These are phyloP conservation scores for Riptortus pedestris DNA, from an alignment of 1,140 invertebrate species.

Conservation along the genomic window DNA sequence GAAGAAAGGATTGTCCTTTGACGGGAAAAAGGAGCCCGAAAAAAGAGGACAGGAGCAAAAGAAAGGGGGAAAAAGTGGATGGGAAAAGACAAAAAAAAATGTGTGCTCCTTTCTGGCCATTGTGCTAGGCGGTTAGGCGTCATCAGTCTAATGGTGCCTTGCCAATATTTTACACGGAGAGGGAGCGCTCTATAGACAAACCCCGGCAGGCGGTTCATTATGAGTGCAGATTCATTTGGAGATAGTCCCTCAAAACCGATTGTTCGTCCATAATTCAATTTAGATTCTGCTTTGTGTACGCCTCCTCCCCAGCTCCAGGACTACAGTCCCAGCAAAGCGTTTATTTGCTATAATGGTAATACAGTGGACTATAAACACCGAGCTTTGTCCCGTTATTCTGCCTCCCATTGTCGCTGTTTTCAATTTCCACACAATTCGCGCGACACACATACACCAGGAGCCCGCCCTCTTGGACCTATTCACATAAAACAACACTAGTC, in stretches of 20 bases:
- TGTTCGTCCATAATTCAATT: constrained; percentile 4
- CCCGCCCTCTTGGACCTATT: too few species aligned
- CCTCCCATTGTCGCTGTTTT: constrained; percentile 1
- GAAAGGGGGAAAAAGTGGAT: background rate
- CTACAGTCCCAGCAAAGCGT: too few species aligned
- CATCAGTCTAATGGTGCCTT: constrained; percentile 5
- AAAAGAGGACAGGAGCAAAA: background rate
- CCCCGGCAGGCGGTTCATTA: background rate
- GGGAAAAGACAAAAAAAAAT: too few species aligned
- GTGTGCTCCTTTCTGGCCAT: background rate
- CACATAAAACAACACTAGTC: constrained; percentile 2
- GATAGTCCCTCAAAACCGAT: background rate
- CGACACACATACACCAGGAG: too few species aligned
- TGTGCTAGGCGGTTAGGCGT: constrained; percentile 1
- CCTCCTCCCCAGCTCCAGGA: too few species aligned
- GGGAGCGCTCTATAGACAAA: background rate
- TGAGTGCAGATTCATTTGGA: constrained; percentile 4
- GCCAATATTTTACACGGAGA: constrained; percentile 4
- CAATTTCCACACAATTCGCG: constrained; percentile 6
- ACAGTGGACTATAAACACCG: constrained; percentile 8
- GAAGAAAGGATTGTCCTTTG: constrained; percentile 8
- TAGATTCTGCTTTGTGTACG: background rate
- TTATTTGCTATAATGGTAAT: constrained; percentile 7
- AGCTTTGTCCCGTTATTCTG: background rate
- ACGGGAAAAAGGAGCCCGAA: background rate